A percentile compares a stretch with the other conserved stretches of the same genome.
phyloP scores from a whole-genome alignment of 2,113 vertebrate genomes.

The Caranx ignobilis region DNA sequence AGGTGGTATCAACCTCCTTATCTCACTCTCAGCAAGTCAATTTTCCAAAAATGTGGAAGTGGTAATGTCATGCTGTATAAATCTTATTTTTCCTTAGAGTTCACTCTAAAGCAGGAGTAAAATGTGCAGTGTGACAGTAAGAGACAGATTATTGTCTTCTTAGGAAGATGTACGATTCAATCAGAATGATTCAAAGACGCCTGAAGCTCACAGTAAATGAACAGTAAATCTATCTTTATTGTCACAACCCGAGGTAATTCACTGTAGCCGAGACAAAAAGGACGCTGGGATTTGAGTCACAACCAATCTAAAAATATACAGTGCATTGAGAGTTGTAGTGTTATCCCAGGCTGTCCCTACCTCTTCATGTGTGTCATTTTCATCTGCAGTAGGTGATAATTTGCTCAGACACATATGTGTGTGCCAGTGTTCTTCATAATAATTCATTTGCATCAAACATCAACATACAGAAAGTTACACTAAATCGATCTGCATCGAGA shows the following conservation, averaged over 20 bases:
- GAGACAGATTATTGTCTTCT: background rate
- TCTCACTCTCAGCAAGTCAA: background rate
- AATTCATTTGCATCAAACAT: slow-evolving; percentile 15
- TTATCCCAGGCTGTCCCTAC: slow-evolving; percentile 16
- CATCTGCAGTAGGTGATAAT: slow-evolving; percentile 14
- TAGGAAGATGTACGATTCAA: background rate
- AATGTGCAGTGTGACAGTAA: background rate
- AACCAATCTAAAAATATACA: slow-evolving; percentile 60
- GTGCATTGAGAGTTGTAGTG: slow-evolving; percentile 54
- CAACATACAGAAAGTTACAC: slow-evolving; percentile 2
- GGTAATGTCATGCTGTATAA: background rate
- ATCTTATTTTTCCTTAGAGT: background rate
- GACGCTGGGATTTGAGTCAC: slow-evolving; percentile 25
- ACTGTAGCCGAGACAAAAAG: slow-evolving; percentile 1
- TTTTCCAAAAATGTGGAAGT: background rate
- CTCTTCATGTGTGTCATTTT: background rate
- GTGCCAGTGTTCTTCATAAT: background rate
- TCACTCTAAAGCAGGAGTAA: background rate
- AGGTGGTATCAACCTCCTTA: background rate
- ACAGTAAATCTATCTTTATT: slow-evolving; percentile 24
- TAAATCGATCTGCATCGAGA: background rate
- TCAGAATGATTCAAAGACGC: background rate
- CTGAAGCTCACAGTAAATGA: background rate
- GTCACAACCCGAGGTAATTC: slow-evolving; percentile 21
- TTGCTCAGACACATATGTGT: background rate